A percentile compares a stretch with the other conserved stretches of the same genome.
phyloP scores from a whole-genome alignment of 2,888 invertebrate genomes.

The Epinotia nisella region DNA sequence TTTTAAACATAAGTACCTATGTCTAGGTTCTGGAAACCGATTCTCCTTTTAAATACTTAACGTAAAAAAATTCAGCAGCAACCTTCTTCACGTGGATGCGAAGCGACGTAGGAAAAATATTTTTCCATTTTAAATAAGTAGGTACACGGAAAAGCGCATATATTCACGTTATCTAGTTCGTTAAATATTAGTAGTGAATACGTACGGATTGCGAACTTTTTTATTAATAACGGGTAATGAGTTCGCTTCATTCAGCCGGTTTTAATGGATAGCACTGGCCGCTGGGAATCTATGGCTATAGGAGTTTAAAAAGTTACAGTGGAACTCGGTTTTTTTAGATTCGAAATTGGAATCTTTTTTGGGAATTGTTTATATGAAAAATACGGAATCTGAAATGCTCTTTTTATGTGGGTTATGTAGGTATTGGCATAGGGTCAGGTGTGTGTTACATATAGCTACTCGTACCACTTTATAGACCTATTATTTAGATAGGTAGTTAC shows the following conservation, averaged over 20 bases:
- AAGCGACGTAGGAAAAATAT: slow-evolving; percentile 77
- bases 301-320: slow-evolving; percentile 12
- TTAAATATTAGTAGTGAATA: slow-evolving; percentile 79
- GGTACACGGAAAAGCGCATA: slow-evolving; percentile 71
- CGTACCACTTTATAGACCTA: too few species aligned
- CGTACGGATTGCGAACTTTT: slow-evolving; percentile 67
- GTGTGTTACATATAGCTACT: too few species aligned
- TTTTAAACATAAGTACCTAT: too few species aligned
- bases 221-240: slow-evolving; percentile 75
- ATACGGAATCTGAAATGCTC: not conserved
- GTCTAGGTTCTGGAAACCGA: too few species aligned
- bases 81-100: slow-evolving; percentile 45
- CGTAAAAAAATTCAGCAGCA: slow-evolving; percentile 29
- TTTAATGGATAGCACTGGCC: slow-evolving; percentile 38
- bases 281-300: slow-evolving; percentile 47
- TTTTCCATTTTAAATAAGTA: slow-evolving; percentile 83
- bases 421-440: too few species aligned
- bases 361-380: not conserved
- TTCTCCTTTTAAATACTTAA: not conserved
- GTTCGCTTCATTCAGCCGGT: slow-evolving; percentile 56
- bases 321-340: not conserved
- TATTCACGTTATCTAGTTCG: slow-evolving; percentile 81
- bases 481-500: too few species aligned
- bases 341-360: not conserved
- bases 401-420: too few species aligned